phyloP scores from a whole-genome alignment of 2,113 vertebrate species.

The Alosa alosa region DNA sequence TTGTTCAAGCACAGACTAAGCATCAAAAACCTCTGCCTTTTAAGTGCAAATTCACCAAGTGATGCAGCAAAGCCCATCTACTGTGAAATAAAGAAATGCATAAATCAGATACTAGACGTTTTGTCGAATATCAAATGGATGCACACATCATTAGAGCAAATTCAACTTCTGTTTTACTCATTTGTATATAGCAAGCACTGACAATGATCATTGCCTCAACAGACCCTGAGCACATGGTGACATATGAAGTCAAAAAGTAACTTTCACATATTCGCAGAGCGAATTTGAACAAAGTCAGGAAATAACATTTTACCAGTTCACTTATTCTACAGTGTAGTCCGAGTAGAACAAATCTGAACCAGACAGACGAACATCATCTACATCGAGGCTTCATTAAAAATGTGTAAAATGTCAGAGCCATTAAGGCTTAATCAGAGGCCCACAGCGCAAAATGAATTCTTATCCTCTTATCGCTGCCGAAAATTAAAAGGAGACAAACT shows the following conservation, averaged over 20 bases:
- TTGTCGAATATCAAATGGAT: neutral
- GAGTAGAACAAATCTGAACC: neutral
- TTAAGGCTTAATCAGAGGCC: constrained; percentile 17
- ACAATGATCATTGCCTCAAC: neutral
- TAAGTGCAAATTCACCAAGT: neutral
- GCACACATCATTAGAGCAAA: neutral
- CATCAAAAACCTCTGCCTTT: neutral
- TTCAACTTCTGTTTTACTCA: neutral
- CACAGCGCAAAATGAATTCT: constrained; percentile 7
- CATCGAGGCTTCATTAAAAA: neutral
- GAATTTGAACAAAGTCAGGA: neutral
- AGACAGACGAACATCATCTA: neutral
- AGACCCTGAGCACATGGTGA: neutral
- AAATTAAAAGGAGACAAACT: constrained; percentile 18
- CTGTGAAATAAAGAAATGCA: neutral
- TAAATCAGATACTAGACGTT: neutral
- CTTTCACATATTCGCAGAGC: neutral
- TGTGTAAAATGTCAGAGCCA: constrained; percentile 16
- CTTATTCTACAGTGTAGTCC: neutral
- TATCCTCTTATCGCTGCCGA: constrained; percentile 14
- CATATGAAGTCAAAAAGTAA: neutral
- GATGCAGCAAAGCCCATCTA: neutral
- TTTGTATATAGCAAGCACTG: neutral
- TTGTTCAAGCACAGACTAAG: neutral
- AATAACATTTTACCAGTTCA: neutral